Base-by-base conservation (phyloP, 2,113 vertebrate species). In the Bufo gargarizans region DNA sequence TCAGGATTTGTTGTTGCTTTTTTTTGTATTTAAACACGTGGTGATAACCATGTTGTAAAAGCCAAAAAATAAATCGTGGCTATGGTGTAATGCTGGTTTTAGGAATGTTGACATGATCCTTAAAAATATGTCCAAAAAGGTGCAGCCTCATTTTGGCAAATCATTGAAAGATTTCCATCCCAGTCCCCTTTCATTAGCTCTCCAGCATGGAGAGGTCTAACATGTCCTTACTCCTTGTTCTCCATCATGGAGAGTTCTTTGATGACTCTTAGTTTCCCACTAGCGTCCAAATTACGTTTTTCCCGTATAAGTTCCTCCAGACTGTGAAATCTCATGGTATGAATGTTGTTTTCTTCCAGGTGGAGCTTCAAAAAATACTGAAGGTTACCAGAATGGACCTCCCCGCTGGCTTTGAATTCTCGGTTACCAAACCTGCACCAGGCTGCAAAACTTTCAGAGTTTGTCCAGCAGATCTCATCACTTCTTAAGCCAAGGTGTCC, bases 391-490 rank as follows among this genome's bases (percentile, higher is more conserved):
- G 96, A 96, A 91, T 96, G 96, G 89, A 91, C 96, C 94, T 99
- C 98, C 43, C 98, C 98, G 0, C 97, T 98, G 0, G 97, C 97
- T 94, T 99, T 99, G 94, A 99, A 99, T 94, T 99, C 98, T 90
- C 98, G 92, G 91, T 99, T 99, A 85, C 98, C 98, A 85, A 99
- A 99, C 92, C 98, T 97, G 94, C 98, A 99, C 98, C 98, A 99
- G 90, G 98, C 98, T 89, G 98, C 98, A 94, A 99, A 99, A 95
- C 98, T 99, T 95, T 99, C 98, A 10, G 98, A 99, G 96, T 99
- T 97, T 90, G 97, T 97, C 98, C 98, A 99, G 96, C 97, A 98
- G 91, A 99, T 97, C 93, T 99, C 98, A 89, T 95, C 95, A 92
- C 96, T 96, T 91, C 96, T 96, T 91, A 99, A 95, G 85, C 98